Conservation (phyloP, 1,140 invertebrate species). For the Papilio dardanus region DNA sequence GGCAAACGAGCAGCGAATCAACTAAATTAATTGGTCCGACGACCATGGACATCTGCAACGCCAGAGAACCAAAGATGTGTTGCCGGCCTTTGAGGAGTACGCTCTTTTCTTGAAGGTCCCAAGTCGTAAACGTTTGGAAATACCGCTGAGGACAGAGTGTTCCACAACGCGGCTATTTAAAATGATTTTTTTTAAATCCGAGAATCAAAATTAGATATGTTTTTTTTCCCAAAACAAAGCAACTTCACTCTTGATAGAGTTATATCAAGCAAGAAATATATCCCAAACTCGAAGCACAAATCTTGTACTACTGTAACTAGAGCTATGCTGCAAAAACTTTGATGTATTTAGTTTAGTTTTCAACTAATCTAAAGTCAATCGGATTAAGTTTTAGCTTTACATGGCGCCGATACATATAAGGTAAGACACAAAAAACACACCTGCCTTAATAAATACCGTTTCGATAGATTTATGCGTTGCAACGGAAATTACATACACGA, state of each 20-base stretch:
- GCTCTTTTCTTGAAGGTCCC: too few species aligned
- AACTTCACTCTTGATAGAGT: background rate
- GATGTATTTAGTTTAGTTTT: constrained; percentile 22
- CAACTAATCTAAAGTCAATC: constrained; percentile 12
- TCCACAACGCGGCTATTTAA: too few species aligned
- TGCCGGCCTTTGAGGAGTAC: too few species aligned
- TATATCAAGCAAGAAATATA: background rate
- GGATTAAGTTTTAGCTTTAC: background rate
- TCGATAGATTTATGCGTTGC: background rate
- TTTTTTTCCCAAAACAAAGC: too few species aligned
- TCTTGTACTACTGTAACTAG: background rate
- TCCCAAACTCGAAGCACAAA: background rate
- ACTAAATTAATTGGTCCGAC: too few species aligned
- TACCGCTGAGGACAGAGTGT: too few species aligned
- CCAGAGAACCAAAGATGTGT: too few species aligned
- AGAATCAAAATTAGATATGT: too few species aligned
- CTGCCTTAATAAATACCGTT: constrained; percentile 5
- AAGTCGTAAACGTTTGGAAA: too few species aligned
- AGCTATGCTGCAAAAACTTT: background rate
- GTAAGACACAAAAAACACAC: constrained; percentile 12
- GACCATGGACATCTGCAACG: too few species aligned
- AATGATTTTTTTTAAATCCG: too few species aligned
- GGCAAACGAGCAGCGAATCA: too few species aligned
- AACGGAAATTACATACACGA: constrained; percentile 12
- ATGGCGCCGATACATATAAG: constrained; percentile 26